Conservation (phyloP, 2,113 vertebrate species). For the Nothocercus nigrocapillus region DNA sequence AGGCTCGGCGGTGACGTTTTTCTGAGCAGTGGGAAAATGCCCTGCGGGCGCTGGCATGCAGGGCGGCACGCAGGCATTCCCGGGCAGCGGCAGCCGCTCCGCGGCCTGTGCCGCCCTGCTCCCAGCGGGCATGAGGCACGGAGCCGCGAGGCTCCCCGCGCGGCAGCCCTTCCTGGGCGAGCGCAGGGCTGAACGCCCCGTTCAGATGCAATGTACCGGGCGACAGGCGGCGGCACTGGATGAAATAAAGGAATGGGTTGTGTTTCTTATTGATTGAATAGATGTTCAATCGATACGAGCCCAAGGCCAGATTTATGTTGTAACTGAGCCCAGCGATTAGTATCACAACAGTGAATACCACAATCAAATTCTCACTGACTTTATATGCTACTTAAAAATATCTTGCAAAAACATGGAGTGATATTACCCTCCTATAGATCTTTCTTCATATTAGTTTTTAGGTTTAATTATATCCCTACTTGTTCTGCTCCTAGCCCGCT, state of each 20-base stretch:
- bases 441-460: slow-evolving; percentile 53
- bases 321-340: slow-evolving; percentile 8
- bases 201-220: background rate
- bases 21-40: slow-evolving; percentile 74
- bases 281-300: slow-evolving; percentile 61
- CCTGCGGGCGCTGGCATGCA: slow-evolving; percentile 72
- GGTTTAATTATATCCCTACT: slow-evolving; percentile 38
- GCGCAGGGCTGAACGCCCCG: background rate
- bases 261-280: slow-evolving; percentile 55
- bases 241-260: slow-evolving; percentile 45
- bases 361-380: slow-evolving; percentile 43
- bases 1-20: slow-evolving; percentile 65
- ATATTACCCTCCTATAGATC: slow-evolving; percentile 54
- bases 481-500: slow-evolving; percentile 35
- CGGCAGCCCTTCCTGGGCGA: no score
- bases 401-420: slow-evolving; percentile 25
- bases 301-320: slow-evolving; percentile 57
- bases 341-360: slow-evolving; percentile 37
- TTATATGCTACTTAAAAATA: slow-evolving; percentile 59
- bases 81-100: background rate
- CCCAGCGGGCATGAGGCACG: no score
- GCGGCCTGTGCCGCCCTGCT: no score
- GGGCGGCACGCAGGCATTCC: slow-evolving; percentile 68
- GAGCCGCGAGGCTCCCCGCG: no score
- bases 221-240: background rate